Base-by-base conservation (phyloP, 2,888 invertebrate species). In the Tetanocera ferruginea region DNA sequence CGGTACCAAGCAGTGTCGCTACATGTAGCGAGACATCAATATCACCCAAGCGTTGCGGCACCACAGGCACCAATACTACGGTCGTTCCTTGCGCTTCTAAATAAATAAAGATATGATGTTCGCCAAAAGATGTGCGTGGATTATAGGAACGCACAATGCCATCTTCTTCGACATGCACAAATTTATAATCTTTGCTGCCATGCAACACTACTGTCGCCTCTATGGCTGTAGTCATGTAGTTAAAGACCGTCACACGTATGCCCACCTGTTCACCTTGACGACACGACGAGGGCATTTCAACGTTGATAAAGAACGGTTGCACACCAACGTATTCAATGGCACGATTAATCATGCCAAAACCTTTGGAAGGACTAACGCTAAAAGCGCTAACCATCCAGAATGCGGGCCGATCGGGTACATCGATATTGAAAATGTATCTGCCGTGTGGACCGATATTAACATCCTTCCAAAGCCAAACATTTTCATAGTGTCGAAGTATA, bases 401-500 rank as follows among this genome's bases (percentile, higher is more conserved):
- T 0, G 95, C 96, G 0, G 97, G 97, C 75, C 93, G 90, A 77
- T 94, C 92, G 0, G 97, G 96, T n/a, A 97, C 96, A 55, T 95
- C 94, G 62, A 95, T 91, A 77, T 95, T 95, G 90, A 97, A 97
- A 78, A 97, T 96, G 86, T 92, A 95, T 6, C 97, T 93, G 0
- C 97, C 97, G 89, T 97, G 96, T 25, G 97, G 96, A 0, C 96
- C 97, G 86, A 97, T 96, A 89, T 97, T 97, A 73, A 96, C 94
- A 90, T 98, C 98, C 80, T 94, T 94, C 98, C 98, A 98, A 75
- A 98, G 90, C 98, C 98, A 98, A 77, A 96, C 95, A 89, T 97
- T 97, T 85, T 97, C 97, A 90, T 97, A 98, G 87, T 97, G 96
- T 0, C 98, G 92, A 87, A 96, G 95, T 78, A 97, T 93, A 79